phyloP scores from a whole-genome alignment of 2,888 invertebrate species.

The Macroteleia sp. region DNA sequence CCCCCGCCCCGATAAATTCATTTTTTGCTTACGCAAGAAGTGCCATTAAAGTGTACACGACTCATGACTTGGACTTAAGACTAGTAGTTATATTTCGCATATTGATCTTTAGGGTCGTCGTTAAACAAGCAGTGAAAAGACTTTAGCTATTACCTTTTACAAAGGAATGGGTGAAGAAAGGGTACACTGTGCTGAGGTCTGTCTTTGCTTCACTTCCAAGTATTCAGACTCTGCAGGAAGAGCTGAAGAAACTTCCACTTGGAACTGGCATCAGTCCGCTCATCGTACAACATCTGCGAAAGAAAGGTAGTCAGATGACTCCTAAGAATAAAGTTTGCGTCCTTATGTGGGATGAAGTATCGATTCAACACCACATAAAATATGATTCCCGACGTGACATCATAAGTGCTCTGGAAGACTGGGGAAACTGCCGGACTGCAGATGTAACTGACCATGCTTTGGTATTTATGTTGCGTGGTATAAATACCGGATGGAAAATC shows the following conservation, averaged over 20 bases:
- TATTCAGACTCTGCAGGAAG: constrained; percentile 6
- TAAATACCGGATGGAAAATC: constrained; percentile 3
- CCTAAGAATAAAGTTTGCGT: no score
- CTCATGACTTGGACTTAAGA: no score
- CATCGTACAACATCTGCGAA: not conserved
- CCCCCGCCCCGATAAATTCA: no score
- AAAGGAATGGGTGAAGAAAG: not conserved
- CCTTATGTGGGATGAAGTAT: constrained; percentile 7
- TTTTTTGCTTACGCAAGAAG: no score
- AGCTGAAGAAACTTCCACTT: constrained; percentile 6
- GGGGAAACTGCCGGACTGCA: not conserved
- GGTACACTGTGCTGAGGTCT: constrained; percentile 1
- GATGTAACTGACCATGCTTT: constrained; percentile 7
- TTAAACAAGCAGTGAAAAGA: not conserved
- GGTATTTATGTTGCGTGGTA: constrained; percentile 6
- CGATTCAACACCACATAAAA: not conserved
- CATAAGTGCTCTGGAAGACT: constrained; percentile 7
- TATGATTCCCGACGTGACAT: not conserved
- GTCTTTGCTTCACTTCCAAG: not conserved
- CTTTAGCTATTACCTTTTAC: constrained; percentile 1
- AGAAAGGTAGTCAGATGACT: no score
- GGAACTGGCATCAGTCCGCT: not conserved
- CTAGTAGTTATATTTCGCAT: no score
- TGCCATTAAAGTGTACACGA: no score
- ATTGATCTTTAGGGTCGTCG: not conserved